Percentiles rank a stretch among this genome's conserved stretches.
Conservation (phyloP, 2,113 vertebrate genomes). For the Puma concolor region DNA sequence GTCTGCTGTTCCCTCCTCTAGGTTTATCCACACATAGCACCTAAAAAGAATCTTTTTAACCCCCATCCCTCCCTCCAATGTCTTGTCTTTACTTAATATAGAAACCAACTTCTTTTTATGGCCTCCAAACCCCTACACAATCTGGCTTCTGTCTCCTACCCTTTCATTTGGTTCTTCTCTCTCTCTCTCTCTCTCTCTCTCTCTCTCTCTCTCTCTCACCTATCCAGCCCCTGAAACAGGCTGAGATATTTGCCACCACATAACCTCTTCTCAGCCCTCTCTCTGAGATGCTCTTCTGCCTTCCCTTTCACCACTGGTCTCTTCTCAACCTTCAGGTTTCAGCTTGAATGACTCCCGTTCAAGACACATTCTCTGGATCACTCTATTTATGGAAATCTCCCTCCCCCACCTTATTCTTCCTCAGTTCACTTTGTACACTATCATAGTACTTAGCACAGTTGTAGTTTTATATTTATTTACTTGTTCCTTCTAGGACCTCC, state of each 20-base stretch:
- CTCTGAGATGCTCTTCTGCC: background rate
- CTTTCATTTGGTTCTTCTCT: background rate
- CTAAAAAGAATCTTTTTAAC: background rate
- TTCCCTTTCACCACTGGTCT: background rate
- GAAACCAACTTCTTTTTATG: background rate
- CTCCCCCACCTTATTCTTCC: no score
- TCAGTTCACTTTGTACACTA: background rate
- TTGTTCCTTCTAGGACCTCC: background rate
- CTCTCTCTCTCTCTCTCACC: background rate
- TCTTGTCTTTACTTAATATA: slow-evolving; percentile 19
- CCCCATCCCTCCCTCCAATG: background rate
- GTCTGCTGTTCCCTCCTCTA: background rate
- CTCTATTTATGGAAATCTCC: background rate
- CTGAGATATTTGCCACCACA: background rate
- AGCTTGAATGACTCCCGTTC: background rate
- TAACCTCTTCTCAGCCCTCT: background rate
- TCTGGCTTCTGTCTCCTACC: background rate
- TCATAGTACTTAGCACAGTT: background rate
- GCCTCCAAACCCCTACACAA: background rate
- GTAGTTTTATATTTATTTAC: background rate
- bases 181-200: background rate
- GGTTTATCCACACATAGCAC: background rate
- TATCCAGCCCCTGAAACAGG: background rate
- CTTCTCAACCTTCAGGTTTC: background rate
- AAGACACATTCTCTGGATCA: background rate